Base-by-base conservation (phyloP, 1,140 invertebrate genomes). In the Trissolcus basalis region DNA sequence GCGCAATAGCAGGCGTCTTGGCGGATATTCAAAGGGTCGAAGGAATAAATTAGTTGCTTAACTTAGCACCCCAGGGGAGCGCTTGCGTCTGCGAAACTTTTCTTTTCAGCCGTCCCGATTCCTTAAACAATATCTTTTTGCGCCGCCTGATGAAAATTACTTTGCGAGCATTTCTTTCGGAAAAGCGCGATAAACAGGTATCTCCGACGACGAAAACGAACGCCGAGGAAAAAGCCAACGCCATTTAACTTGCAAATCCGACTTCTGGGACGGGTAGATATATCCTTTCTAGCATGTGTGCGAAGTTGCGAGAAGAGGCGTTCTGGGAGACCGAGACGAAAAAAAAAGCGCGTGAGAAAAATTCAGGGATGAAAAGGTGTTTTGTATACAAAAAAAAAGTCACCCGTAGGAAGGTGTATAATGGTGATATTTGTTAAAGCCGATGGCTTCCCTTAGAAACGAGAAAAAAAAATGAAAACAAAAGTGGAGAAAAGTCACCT, bases 171-270 rank as follows among this genome's bases (percentile, higher is more conserved):
- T 61, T 55, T n/a, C 55, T 61, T 70, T 55, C 35, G 36, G 33
- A 64, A 69, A 64, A 63, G 65, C 48, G 44, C 55, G 64, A 71
- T 71, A 71, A 71, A 64, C 55, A 59, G 55, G 39, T 59, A 59
- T 63, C 54, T 51, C 41, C 5, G 44, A 45, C 9, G 53, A 63
- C 56, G 48, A 55, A 69, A 73, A 78, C 63, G 59, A 58, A 65
- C 15, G 27, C 36, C 32, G 12, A 76, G 67, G 74, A 79, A 79
- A 79, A 79, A 61, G 65, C 53, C 35, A 73, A 84, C 80, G 80
- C 72, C 80, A 85, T 85, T 86, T 85, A 85, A 85, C 84, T 85
- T 85, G 82, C 80, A 86, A 86, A 86, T 85, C 81, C 80, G 70
- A 68, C 79, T 68, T 54, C 73, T 72, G 81, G 81, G 77, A 80